Conservation (phyloP, 1,140 invertebrate species). For the Cataglyphis hispanica region DNA sequence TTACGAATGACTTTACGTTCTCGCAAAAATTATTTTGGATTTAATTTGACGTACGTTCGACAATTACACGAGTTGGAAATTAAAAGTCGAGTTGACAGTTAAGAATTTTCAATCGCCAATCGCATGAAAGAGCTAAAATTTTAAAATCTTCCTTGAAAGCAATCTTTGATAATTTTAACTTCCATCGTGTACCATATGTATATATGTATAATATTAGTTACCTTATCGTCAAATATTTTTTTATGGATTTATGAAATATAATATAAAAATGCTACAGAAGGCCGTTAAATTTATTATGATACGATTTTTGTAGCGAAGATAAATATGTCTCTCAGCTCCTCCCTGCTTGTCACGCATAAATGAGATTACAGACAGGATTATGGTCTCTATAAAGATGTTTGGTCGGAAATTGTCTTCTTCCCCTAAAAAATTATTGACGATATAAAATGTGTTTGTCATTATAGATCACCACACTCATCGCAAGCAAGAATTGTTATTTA, state of each 20-base stretch:
- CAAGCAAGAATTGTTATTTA: too few species aligned
- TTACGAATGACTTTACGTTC: neutral
- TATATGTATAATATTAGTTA: neutral
- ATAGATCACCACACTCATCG: too few species aligned
- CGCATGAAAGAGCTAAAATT: neutral
- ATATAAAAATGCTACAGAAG: neutral
- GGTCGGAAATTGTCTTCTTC: too few species aligned
- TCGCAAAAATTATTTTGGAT: neutral
- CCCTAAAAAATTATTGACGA: too few species aligned
- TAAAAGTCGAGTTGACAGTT: neutral
- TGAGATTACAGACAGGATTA: neutral
- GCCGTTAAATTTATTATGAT: conserved; percentile 21
- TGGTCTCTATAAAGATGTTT: too few species aligned
- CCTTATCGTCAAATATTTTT: neutral
- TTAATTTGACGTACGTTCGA: neutral
- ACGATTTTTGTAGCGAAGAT: conserved; percentile 6
- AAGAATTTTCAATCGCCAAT: neutral
- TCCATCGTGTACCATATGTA: neutral
- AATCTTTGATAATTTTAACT: neutral
- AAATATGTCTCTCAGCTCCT: neutral
- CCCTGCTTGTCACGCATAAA: neutral
- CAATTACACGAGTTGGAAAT: neutral
- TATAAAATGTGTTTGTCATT: too few species aligned
- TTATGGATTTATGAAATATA: conserved; percentile 6
- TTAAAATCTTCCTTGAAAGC: neutral